phyloP scores from a whole-genome alignment of 2,797 vertebrate genomes.

The Poeciliopsis paucimaculata region DNA sequence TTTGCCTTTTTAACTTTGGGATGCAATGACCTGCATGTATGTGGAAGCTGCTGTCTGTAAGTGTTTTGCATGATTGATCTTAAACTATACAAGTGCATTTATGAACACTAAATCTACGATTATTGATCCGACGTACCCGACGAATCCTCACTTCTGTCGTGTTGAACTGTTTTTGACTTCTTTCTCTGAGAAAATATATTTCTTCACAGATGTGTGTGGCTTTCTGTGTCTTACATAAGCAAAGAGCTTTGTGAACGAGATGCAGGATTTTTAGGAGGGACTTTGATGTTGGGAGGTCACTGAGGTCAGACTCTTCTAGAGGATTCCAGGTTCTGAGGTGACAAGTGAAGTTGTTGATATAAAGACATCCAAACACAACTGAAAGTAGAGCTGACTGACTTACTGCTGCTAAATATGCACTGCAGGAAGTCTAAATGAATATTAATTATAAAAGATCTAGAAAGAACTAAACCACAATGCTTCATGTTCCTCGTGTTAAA shows the following conservation, averaged over 20 bases:
- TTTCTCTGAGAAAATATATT: conserved; percentile 52
- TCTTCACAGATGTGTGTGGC: conserved; percentile 27
- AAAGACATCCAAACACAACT: background rate
- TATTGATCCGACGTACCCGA: background rate
- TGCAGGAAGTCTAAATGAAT: background rate
- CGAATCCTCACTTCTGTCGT: background rate
- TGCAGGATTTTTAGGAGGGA: background rate
- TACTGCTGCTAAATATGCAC: background rate
- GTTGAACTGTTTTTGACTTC: conserved; percentile 20
- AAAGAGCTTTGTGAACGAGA: background rate
- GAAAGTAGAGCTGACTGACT: background rate
- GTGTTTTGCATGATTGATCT: conserved; percentile 47
- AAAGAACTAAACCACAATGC: background rate
- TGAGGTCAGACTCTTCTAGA: background rate
- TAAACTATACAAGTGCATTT: conserved; percentile 40
- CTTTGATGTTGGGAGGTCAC: background rate
- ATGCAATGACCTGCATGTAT: conserved; percentile 35
- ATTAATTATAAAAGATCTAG: background rate
- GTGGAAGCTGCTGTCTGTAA: conserved; percentile 7
- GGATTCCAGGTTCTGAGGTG: background rate
- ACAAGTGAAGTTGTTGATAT: background rate
- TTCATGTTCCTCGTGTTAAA: background rate
- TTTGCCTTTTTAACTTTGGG: background rate
- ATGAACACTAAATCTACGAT: conserved; percentile 23
- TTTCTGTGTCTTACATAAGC: conserved; percentile 10